These are phyloP conservation scores for Pungitius pungitius DNA, from an alignment of 2,113 vertebrate genomes.

Conservation along the genomic window DNA sequence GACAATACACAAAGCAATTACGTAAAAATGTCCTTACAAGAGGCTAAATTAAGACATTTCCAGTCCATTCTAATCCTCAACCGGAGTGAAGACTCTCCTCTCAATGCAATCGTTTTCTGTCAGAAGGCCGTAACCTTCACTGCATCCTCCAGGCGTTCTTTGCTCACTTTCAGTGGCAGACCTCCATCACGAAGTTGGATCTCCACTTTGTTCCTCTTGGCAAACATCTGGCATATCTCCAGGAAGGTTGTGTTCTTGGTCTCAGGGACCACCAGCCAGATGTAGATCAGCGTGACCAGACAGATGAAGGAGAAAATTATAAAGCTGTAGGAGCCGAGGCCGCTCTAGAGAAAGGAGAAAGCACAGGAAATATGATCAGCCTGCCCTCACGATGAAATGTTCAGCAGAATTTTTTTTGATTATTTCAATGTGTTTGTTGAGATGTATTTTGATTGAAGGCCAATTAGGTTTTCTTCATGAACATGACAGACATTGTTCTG, in stretches of 20 bases:
- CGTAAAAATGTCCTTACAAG: background rate
- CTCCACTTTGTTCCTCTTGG: constrained; percentile 85
- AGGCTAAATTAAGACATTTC: constrained; percentile 21
- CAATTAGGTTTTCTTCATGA: no score
- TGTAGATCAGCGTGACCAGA: constrained; percentile 83
- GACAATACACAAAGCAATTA: constrained; percentile 18
- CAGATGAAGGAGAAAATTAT: constrained; percentile 88
- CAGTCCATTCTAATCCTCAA: constrained; percentile 10
- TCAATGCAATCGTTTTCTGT: constrained; percentile 45
- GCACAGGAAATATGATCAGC: constrained; percentile 27
- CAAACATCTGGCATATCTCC: constrained; percentile 89
- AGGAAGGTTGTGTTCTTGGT: constrained; percentile 93
- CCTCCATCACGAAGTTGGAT: constrained; percentile 60
- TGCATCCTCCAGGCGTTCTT: constrained; percentile 34
- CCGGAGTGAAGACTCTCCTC: constrained; percentile 34
- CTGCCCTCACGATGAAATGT: background rate
- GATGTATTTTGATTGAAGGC: no score
- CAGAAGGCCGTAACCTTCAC: constrained; percentile 67
- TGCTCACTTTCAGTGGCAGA: constrained; percentile 36
- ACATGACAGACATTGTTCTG: no score
- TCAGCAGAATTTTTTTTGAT: no score
- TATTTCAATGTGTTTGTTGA: background rate
- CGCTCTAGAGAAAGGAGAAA: constrained; percentile 75
- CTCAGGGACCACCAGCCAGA: constrained; percentile 88
- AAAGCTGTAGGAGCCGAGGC: constrained; percentile 88